phyloP scores from a whole-genome alignment of 2,797 vertebrate species.

The Cirrhinus molitorella region DNA sequence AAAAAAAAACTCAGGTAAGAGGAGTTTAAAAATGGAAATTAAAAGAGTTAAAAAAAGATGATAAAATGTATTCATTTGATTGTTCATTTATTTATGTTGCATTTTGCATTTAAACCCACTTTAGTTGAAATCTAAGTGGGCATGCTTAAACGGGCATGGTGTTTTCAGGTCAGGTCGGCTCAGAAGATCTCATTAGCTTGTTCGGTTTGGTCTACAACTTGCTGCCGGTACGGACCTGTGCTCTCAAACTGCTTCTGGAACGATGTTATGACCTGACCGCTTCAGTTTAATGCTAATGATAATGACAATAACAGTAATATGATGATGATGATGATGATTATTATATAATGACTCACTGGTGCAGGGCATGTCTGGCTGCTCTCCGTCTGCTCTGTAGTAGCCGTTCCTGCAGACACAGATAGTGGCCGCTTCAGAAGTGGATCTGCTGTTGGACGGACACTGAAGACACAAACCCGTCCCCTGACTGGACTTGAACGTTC shows the following conservation, averaged over 20 bases:
- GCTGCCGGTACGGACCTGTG: background rate
- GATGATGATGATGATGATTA: background rate
- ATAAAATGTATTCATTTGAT: too few relatives aligned
- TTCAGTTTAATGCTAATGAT: constrained; percentile 26
- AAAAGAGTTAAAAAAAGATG: too few relatives aligned
- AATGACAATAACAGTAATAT: constrained; percentile 1
- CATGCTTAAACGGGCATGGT: background rate
- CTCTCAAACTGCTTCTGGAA: constrained; percentile 1
- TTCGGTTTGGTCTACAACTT: background rate
- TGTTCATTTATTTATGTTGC: too few relatives aligned
- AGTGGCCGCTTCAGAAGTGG: constrained; percentile 88
- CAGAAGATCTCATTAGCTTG: background rate
- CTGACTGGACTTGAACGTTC: constrained; percentile 95
- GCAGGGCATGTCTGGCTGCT: constrained; percentile 89
- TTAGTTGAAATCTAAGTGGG: background rate
- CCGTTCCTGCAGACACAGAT: constrained; percentile 93
- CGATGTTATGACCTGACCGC: background rate
- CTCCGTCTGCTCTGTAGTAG: constrained; percentile 92
- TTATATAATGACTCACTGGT: constrained; percentile 87
- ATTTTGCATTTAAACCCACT: too few relatives aligned
- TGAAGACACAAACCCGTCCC: constrained; percentile 87
- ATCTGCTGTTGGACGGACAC: constrained; percentile 94
- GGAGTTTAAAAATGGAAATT: too few relatives aligned
- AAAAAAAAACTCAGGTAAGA: too few relatives aligned
- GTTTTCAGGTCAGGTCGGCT: background rate